These are phyloP conservation scores for Saccostrea echinata DNA, from an alignment of 1,140 invertebrate species.

Conservation along the genomic window DNA sequence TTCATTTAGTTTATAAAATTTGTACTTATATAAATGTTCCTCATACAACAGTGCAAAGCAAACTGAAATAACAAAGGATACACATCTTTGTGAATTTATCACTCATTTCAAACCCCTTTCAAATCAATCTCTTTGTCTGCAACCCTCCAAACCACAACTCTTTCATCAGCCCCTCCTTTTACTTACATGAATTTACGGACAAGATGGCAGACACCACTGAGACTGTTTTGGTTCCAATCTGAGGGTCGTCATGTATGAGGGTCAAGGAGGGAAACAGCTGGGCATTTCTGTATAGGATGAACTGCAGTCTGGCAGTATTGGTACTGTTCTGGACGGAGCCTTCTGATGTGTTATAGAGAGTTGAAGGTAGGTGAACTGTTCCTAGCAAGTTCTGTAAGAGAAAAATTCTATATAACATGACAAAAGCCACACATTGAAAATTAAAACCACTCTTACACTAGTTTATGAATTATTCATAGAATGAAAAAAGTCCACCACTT, in stretches of 20 bases:
- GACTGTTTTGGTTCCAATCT: conserved; percentile 63
- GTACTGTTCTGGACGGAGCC: conserved; percentile 27
- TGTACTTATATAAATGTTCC: background rate
- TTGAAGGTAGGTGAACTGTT: conserved; percentile 68
- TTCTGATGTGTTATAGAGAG: conserved; percentile 59
- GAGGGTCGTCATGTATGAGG: conserved; percentile 60
- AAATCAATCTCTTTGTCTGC: background rate
- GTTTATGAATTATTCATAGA: conserved; percentile 24
- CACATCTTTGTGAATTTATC: background rate
- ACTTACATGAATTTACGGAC: conserved; percentile 72
- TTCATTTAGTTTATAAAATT: too few species aligned
- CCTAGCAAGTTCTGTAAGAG: conserved; percentile 64
- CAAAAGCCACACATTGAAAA: background rate
- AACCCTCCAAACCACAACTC: background rate
- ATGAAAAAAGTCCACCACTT: conserved; percentile 2
- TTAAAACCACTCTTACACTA: background rate
- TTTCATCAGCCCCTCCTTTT: background rate
- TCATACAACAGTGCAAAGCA: background rate
- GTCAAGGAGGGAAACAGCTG: conserved; percentile 73
- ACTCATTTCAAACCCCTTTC: background rate
- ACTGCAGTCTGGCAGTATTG: conserved; percentile 63
- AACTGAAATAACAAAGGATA: background rate
- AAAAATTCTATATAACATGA: background rate
- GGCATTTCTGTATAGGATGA: conserved; percentile 73
- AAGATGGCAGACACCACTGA: conserved; percentile 68